Evolutionary conservation across 2,113 vertebrate genomes (phyloP), one percentile per base, ranked within the genome.

Genomic region (Zingel zingel): DNA sequence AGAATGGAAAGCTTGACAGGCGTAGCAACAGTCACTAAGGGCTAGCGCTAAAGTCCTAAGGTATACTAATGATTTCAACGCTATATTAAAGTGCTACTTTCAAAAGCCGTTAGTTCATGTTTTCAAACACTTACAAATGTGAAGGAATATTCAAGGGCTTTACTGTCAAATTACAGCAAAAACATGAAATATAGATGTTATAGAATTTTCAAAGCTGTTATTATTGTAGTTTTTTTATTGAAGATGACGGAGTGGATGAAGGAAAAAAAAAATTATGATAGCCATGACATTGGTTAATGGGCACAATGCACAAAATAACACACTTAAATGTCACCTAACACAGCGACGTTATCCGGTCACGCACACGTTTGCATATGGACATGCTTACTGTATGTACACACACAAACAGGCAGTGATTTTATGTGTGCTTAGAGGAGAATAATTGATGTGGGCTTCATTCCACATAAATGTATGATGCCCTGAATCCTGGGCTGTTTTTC

Each of bases 381-480:
- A 39, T 23, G 36, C 8, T 18, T 23, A 27, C 21, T 70, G 65
- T 47, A 36, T 48, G 43, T 19, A 77, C 62, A 84, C 65, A 68
- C 63, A 74, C 66, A 77, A 50, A 79, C 48, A 53, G 48, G 11
- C 74, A 74, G 64, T 71, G 69, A 71, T 53, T 84, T 63, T 48
- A 19, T 74, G 70, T 82, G 69, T 68, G 67, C 58, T 81, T 79
- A 43, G 63, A 91, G 64, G 27, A 77, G 84, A 92, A 88, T 87
- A 86, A 86, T 83, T 91, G 61, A 89, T 89, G 71, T 50, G 79
- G 61, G 80, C 62, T 83, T 79, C 56, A 58, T 76, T 83, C n/a
- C 67, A 53, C 59, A 90, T 88, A 43, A 86, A 88, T 84, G 79
- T 83, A 78, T 64, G 85, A 93, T 84, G 77, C 68, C 45, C 76